A percentile compares a stretch with the other conserved stretches of the same genome.
Conservation (phyloP, 2,888 invertebrate species). For the Julus scandinavius region DNA sequence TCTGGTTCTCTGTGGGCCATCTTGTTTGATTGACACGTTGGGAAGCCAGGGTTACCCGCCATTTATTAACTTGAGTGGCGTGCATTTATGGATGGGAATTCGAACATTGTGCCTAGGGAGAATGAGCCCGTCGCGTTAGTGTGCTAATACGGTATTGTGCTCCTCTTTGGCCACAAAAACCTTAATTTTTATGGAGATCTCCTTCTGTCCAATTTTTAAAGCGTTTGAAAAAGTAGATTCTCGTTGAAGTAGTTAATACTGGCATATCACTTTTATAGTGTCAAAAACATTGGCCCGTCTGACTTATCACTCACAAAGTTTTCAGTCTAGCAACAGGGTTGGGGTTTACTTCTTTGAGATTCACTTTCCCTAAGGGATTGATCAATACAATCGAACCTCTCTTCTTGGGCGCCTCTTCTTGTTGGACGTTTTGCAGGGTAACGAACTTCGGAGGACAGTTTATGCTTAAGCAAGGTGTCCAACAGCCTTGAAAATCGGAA, state of each 20-base stretch:
- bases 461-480: too few relatives aligned
- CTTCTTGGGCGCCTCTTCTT: neutral
- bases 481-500: too few relatives aligned
- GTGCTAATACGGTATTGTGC: neutral
- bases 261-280: neutral
- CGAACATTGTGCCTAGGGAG: neutral
- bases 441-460: too few relatives aligned
- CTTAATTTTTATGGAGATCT: neutral
- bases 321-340: neutral
- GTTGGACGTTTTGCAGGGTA: neutral
- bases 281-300: neutral
- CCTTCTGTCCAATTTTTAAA: neutral
- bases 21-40: neutral
- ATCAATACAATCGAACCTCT: neutral
- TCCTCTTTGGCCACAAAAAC: neutral
- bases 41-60: neutral
- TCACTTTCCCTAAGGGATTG: neutral
- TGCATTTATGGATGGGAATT: neutral
- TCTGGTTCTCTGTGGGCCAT: neutral
- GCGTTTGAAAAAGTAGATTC: neutral
- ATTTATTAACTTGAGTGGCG: slow-evolving; percentile 10
- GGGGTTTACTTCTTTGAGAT: neutral
- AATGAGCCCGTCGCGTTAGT: neutral
- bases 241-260: neutral
- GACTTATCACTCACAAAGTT: neutral